Percentiles rank a stretch among this genome's conserved stretches.
Conservation (phyloP, 2,888 invertebrate species). For the Gordius sp. region DNA sequence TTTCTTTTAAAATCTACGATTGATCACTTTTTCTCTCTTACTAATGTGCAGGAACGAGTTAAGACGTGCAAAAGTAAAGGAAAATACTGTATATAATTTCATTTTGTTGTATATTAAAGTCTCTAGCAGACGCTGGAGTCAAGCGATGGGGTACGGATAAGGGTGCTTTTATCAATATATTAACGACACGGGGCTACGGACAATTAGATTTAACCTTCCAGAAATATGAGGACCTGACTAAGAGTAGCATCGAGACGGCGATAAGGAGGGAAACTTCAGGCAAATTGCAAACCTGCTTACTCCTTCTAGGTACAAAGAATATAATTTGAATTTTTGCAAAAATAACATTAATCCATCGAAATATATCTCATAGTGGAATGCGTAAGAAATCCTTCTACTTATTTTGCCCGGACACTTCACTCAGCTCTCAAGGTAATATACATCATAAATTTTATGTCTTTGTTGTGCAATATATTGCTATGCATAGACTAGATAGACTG, state of each 20-base stretch:
- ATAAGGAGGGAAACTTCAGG: neutral
- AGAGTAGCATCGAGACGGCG: neutral
- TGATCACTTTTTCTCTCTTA: too few relatives aligned
- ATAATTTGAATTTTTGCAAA: neutral
- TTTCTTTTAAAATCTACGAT: too few relatives aligned
- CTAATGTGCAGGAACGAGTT: too few relatives aligned
- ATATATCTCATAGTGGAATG: neutral
- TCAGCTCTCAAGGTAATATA: neutral
- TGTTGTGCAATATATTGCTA: too few relatives aligned
- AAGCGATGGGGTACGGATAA: neutral
- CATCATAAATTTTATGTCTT: too few relatives aligned
- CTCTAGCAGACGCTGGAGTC: too few relatives aligned
- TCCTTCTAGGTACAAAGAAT: neutral
- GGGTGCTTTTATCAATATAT: conserved; percentile 1
- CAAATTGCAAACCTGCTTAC: neutral
- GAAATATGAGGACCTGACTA: neutral
- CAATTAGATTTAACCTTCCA: neutral
- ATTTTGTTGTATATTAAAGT: too few relatives aligned
- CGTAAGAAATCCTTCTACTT: neutral
- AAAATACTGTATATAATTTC: too few relatives aligned
- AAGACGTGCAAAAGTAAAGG: too few relatives aligned
- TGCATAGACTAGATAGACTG: too few relatives aligned
- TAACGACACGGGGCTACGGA: neutral
- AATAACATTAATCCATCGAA: too few relatives aligned
- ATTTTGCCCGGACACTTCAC: conserved; percentile 2